A percentile compares a stretch with the other conserved stretches of the same genome.
phyloP scores from a whole-genome alignment of 2,888 invertebrate species.

The Epiblema foenella region DNA sequence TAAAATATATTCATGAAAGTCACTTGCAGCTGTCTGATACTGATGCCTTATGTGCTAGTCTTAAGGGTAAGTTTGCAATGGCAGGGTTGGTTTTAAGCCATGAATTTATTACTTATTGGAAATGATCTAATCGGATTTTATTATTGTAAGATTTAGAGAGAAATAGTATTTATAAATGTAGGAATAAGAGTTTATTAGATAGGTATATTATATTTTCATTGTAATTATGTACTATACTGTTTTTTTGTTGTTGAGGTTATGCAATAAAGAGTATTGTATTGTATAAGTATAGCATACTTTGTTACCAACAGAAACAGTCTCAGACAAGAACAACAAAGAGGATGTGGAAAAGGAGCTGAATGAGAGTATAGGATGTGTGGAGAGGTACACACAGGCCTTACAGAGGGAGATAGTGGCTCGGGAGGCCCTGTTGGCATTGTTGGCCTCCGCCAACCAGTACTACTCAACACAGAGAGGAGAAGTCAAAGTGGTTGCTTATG shows the following conservation, averaged over 20 bases:
- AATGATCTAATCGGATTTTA: neutral
- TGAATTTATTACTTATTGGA: neutral
- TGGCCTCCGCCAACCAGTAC: conserved; percentile 93
- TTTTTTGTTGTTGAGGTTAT: too few species aligned
- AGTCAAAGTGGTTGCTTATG: conserved; percentile 97
- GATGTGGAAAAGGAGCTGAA: conserved; percentile 95
- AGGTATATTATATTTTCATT: too few species aligned
- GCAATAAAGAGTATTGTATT: too few species aligned
- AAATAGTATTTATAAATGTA: too few species aligned
- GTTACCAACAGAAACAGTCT: conserved; percentile 43
- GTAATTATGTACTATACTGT: too few species aligned
- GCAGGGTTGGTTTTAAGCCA: neutral
- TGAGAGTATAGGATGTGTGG: conserved; percentile 91
- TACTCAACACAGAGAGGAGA: conserved; percentile 96
- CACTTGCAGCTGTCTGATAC: conserved; percentile 90
- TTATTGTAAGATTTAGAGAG: too few species aligned
- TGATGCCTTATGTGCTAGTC: conserved; percentile 89
- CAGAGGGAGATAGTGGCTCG: conserved; percentile 93
- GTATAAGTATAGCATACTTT: too few species aligned
- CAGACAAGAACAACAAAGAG: conserved; percentile 93
- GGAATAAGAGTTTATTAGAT: too few species aligned
- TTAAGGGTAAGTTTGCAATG: conserved; percentile 87
- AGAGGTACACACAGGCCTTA: conserved; percentile 91
- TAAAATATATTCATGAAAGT: conserved; percentile 87
- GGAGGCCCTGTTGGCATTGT: conserved; percentile 89